These are phyloP conservation scores for Erythrolamprus reginae DNA, from an alignment of 2,113 vertebrate genomes.

Conservation along the genomic window DNA sequence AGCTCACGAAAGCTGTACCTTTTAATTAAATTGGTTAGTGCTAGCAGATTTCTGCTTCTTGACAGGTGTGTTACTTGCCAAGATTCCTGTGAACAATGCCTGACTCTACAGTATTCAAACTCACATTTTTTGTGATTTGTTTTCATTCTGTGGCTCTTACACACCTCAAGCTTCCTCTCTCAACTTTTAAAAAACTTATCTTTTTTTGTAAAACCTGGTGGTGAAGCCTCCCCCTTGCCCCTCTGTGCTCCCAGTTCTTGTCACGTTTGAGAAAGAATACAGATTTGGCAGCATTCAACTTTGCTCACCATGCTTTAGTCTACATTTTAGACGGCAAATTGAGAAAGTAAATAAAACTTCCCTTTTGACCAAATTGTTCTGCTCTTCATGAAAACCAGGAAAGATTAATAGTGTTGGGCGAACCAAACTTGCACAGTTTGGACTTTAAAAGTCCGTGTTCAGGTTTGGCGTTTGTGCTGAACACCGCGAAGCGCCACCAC, in stretches of 20 bases:
- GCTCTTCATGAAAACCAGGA: not conserved
- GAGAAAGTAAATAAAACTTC: not conserved
- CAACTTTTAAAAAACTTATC: not conserved
- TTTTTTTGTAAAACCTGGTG: not conserved
- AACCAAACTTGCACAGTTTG: too few species aligned
- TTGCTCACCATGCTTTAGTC: not conserved
- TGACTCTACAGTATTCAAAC: not conserved
- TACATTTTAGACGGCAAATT: not conserved
- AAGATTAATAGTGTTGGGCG: too few species aligned
- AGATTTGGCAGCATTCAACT: not conserved
- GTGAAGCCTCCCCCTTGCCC: not conserved
- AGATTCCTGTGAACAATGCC: not conserved
- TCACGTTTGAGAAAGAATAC: not conserved
- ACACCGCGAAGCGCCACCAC: too few species aligned
- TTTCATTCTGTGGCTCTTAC: not conserved
- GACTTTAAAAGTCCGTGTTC: too few species aligned
- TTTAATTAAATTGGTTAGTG: not conserved
- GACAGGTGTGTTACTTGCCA: not conserved
- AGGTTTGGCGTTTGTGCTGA: too few species aligned
- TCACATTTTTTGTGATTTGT: not conserved
- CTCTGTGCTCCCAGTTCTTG: not conserved
- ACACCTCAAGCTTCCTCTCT: not conserved
- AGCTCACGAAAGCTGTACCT: not conserved
- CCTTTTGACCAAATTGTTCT: not conserved
- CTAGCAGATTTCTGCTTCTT: not conserved